These are phyloP conservation scores for Drosophila anceps DNA, from an alignment of 2,888 invertebrate genomes.

Conservation along the genomic window DNA sequence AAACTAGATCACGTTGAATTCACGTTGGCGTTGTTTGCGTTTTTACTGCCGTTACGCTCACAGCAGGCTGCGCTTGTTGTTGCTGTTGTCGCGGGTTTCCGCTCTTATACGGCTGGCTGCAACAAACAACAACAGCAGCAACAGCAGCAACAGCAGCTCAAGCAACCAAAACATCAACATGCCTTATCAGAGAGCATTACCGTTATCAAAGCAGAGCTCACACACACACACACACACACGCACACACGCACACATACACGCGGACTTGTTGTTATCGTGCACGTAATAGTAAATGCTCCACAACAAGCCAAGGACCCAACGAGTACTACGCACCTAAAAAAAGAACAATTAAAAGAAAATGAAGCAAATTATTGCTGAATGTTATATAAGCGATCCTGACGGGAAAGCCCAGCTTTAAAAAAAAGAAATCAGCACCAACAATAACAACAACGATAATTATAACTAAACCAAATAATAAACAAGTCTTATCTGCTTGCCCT, in stretches of 20 bases:
- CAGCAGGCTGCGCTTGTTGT: constrained; percentile 45
- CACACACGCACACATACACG: neutral
- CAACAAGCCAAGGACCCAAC: constrained; percentile 60
- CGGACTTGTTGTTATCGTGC: constrained; percentile 17
- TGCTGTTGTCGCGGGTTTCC: constrained; percentile 57
- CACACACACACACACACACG: constrained; percentile 11
- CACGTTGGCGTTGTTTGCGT: constrained; percentile 77
- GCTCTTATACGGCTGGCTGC: constrained; percentile 67
- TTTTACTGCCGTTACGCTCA: constrained; percentile 63
- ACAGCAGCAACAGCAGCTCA: constrained; percentile 32
- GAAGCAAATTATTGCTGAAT: neutral
- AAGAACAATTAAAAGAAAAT: neutral
- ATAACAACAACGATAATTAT: neutral
- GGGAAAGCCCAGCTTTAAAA: constrained; percentile 2
- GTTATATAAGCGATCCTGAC: neutral
- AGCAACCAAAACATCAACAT: constrained; percentile 76
- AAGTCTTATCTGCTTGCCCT: constrained; percentile 14
- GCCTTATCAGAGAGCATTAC: constrained; percentile 53
- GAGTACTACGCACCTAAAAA: constrained; percentile 15
- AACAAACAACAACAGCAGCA: constrained; percentile 43
- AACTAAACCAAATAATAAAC: constrained; percentile 1
- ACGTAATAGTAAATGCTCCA: constrained; percentile 48
- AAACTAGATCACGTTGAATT: constrained; percentile 82
- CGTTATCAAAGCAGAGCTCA: constrained; percentile 57
- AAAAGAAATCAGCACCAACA: neutral